Percentiles rank a stretch among this genome's conserved stretches.
These are phyloP conservation scores for Pseudomyrmex cubaensis DNA, from an alignment of 1,140 invertebrate species.

Conservation along the genomic window DNA sequence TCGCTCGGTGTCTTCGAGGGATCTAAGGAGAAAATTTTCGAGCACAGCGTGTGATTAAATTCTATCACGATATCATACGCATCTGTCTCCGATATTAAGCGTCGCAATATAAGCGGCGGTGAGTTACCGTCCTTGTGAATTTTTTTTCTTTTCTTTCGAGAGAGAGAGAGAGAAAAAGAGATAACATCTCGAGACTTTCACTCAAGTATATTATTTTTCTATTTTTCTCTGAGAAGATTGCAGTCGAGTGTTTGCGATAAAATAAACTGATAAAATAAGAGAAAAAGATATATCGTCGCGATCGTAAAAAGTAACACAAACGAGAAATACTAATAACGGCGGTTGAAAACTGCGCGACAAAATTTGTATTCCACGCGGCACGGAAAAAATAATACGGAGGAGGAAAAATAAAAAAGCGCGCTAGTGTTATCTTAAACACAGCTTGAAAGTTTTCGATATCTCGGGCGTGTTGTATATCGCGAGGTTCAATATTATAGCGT, in stretches of 20 bases:
- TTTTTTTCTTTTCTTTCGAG: neutral
- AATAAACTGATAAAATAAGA: too few relatives aligned
- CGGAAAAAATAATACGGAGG: too few relatives aligned
- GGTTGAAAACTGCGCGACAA: too few relatives aligned
- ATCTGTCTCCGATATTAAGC: slow-evolving; percentile 20
- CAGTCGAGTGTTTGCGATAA: neutral
- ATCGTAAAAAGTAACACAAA: too few relatives aligned
- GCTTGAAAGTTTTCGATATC: neutral
- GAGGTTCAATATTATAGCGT: neutral
- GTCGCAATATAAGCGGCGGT: neutral
- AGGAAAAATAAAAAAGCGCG: too few relatives aligned
- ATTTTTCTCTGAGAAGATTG: neutral
- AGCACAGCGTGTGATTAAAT: slow-evolving; percentile 51
- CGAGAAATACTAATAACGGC: too few relatives aligned
- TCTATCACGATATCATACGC: slow-evolving; percentile 7
- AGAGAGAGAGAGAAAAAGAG: too few relatives aligned
- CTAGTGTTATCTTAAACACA: too few relatives aligned
- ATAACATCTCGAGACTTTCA: too few relatives aligned
- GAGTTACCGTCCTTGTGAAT: neutral
- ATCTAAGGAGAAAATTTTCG: slow-evolving; percentile 1
- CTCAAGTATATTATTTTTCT: neutral
- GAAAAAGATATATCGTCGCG: too few relatives aligned
- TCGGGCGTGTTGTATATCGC: neutral
- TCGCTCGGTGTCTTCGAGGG: neutral
- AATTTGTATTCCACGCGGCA: too few relatives aligned